phyloP scores from a whole-genome alignment of 2,797 vertebrate genomes.

The Helarctos malayanus region DNA sequence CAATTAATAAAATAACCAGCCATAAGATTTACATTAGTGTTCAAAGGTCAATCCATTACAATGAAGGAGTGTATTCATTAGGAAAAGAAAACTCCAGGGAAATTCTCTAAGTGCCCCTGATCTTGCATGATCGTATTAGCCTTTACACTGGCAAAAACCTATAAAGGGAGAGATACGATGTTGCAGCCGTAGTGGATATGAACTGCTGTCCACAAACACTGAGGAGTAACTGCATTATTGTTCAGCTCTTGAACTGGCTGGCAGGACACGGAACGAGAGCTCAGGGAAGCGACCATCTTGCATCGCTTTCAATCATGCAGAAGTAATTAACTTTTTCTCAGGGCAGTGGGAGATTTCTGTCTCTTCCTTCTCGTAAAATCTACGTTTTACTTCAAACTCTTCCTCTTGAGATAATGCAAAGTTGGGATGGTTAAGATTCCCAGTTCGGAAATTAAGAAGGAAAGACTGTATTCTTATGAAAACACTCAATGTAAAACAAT shows the following conservation, averaged over 20 bases:
- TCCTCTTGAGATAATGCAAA: neutral
- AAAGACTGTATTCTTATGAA: neutral
- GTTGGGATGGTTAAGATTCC: neutral
- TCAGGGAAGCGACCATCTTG: rapidly evolving
- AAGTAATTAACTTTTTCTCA: neutral
- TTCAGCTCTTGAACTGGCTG: neutral
- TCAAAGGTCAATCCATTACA: constrained; percentile 59
- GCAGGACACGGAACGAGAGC: neutral
- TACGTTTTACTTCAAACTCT: neutral
- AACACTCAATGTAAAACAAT: neutral
- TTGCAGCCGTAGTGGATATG: too few species aligned
- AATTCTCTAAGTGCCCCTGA: neutral
- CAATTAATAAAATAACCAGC: constrained; percentile 77
- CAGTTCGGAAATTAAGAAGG: neutral
- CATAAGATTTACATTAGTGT: constrained; percentile 46
- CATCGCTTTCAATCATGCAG: neutral
- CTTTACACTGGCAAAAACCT: neutral
- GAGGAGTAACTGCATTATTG: neutral
- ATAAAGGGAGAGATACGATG: rapidly evolving
- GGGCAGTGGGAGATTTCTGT: neutral
- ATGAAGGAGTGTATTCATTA: constrained; percentile 53
- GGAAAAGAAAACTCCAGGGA: neutral
- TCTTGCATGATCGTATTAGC: neutral
- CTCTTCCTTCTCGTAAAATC: neutral
- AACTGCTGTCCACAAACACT: neutral